Evolutionary conservation across 1,140 invertebrate genomes (phyloP).

Genomic region (Oryzaephilus surinamensis): DNA sequence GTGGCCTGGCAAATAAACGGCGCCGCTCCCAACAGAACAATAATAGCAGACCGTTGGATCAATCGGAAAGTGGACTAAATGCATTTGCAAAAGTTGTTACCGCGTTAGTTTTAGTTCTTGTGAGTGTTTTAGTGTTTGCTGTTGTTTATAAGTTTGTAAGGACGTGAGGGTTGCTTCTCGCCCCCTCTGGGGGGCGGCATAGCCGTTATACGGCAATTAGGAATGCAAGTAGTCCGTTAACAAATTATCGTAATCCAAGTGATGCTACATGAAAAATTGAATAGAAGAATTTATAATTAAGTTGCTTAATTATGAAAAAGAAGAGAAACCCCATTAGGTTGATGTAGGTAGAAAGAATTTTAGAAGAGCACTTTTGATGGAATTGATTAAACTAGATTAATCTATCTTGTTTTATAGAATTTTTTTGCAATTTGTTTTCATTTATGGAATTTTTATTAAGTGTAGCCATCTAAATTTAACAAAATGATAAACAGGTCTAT

Average conservation of each 20-base stretch:
- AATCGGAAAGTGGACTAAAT: constrained; percentile 52
- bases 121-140: constrained; percentile 61
- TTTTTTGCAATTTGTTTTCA: too few relatives aligned
- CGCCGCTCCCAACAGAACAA: constrained; percentile 43
- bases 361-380: too few relatives aligned
- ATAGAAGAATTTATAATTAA: too few relatives aligned
- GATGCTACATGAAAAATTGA: constrained; percentile 11
- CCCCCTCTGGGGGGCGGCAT: constrained; percentile 37
- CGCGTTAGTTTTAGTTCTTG: constrained; percentile 54
- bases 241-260: constrained; percentile 10
- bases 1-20: constrained; percentile 55
- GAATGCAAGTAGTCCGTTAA: constrained; percentile 12
- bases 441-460: too few relatives aligned
- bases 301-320: too few relatives aligned
- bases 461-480: too few relatives aligned
- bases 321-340: too few relatives aligned
- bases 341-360: too few relatives aligned
- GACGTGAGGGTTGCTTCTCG: constrained; percentile 65
- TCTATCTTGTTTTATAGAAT: too few relatives aligned
- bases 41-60: constrained; percentile 43
- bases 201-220: constrained; percentile 16
- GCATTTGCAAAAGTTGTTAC: constrained; percentile 61
- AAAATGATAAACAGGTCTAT: too few relatives aligned
- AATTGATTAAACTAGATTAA: too few relatives aligned
- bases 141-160: constrained; percentile 65